A percentile compares a stretch with the other conserved stretches of the same genome.
Evolutionary conservation across 2,113 vertebrate species (phyloP).

Genomic region (Mesocricetus auratus): DNA sequence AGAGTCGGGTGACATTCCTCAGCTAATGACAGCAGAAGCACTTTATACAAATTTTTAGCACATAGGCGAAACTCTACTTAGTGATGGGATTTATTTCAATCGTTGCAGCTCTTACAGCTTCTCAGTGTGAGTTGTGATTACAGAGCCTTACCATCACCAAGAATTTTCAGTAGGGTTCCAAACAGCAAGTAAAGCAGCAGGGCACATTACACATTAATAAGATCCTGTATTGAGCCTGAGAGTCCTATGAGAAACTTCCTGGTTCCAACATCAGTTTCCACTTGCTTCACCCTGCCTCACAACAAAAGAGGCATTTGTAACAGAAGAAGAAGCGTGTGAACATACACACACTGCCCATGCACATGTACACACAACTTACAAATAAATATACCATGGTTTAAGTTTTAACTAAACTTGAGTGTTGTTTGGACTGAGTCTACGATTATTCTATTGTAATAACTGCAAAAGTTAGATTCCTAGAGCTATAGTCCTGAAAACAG

Average conservation of each 20-base stretch:
- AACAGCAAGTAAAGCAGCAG: not conserved
- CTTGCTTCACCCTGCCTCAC: not conserved
- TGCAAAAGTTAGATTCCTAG: constrained; percentile 3
- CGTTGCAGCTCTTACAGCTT: not conserved
- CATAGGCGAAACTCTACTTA: not conserved
- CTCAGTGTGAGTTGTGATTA: constrained; percentile 47
- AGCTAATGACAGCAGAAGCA: not conserved
- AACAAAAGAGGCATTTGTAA: constrained; percentile 11
- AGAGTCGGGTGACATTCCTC: not conserved
- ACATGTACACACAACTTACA: not conserved
- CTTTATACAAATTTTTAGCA: constrained; percentile 33
- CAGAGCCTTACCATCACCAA: constrained; percentile 10
- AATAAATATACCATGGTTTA: rapidly evolving
- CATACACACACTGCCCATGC: rapidly evolving
- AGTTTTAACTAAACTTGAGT: constrained; percentile 9
- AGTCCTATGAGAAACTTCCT: not conserved
- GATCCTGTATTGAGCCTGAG: not conserved
- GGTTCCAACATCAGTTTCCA: constrained; percentile 27
- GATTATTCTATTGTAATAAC: constrained; percentile 18
- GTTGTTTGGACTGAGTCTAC: not conserved
- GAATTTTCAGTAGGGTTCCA: not conserved
- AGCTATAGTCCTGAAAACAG: too few relatives aligned
- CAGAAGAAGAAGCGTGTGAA: not conserved
- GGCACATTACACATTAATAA: not conserved
- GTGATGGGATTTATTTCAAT: constrained; percentile 18